Percentiles rank a stretch among this genome's conserved stretches.
Evolutionary conservation across 2,888 invertebrate species (phyloP).

Genomic region (Boloria euphrosyne): DNA sequence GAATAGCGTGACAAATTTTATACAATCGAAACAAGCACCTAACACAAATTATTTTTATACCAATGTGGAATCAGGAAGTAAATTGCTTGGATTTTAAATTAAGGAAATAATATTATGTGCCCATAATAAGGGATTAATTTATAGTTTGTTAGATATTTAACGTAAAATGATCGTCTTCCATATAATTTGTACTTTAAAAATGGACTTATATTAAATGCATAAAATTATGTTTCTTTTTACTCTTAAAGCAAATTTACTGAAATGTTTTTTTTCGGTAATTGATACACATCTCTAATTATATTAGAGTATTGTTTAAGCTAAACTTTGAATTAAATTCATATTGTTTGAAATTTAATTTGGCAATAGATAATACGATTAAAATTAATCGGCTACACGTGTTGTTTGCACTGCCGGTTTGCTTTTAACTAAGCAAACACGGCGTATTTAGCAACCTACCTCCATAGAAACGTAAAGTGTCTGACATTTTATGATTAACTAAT

Average conservation of each 20-base stretch:
- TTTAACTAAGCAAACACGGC: constrained; percentile 60
- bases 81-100: constrained; percentile 22
- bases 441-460: constrained; percentile 43
- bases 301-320: constrained; percentile 11
- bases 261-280: background rate
- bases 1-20: background rate
- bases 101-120: constrained; percentile 31
- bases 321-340: constrained; percentile 1
- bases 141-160: constrained; percentile 25
- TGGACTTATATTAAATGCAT: background rate
- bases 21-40: background rate
- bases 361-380: constrained; percentile 41
- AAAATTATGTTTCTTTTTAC: background rate
- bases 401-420: constrained; percentile 54
- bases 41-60: background rate
- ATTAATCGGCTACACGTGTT: constrained; percentile 52
- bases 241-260: background rate
- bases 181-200: constrained; percentile 12
- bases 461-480: constrained; percentile 44
- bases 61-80: background rate
- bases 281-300: no score
- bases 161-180: constrained; percentile 24
- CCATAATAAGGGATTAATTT: constrained; percentile 26
- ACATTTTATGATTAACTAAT: constrained; percentile 29
- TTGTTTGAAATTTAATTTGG: constrained; percentile 32